Percentiles rank a stretch among this genome's conserved stretches.
Evolutionary conservation across 2,797 vertebrate species (phyloP).

Genomic region (Erithacus rubecula): DNA sequence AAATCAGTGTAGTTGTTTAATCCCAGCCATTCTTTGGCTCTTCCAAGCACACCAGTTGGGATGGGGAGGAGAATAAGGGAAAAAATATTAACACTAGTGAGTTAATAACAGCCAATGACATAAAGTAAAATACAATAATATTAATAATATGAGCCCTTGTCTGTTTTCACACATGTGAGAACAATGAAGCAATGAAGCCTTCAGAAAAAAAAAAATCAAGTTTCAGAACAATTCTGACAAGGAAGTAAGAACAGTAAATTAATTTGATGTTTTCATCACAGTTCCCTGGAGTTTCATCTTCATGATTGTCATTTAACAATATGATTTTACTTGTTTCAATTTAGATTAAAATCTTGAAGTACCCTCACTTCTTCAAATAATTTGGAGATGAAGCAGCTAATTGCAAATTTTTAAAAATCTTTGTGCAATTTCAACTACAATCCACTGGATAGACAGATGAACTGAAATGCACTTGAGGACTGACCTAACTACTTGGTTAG

Average conservation of each 20-base stretch:
- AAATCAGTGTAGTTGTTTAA: background rate
- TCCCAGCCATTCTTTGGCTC: too few relatives aligned
- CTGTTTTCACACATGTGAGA: background rate
- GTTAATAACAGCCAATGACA: background rate
- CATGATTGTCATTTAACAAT: background rate
- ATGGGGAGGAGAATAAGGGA: background rate
- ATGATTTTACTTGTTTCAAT: background rate
- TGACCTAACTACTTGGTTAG: background rate
- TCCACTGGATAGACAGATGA: background rate
- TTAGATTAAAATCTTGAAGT: background rate
- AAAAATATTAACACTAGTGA: background rate
- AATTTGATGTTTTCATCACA: background rate
- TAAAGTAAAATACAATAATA: background rate
- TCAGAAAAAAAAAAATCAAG: background rate
- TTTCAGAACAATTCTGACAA: background rate
- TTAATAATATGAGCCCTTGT: background rate
- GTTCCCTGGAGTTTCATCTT: background rate
- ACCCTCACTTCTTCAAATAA: background rate
- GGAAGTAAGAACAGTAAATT: background rate
- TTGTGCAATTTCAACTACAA: background rate
- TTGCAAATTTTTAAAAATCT: background rate
- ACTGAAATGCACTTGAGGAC: background rate
- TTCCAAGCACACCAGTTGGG: background rate
- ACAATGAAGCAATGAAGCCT: background rate
- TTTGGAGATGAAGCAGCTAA: background rate